Conservation (phyloP, 2,888 invertebrate genomes). For the Noctua janthina region DNA sequence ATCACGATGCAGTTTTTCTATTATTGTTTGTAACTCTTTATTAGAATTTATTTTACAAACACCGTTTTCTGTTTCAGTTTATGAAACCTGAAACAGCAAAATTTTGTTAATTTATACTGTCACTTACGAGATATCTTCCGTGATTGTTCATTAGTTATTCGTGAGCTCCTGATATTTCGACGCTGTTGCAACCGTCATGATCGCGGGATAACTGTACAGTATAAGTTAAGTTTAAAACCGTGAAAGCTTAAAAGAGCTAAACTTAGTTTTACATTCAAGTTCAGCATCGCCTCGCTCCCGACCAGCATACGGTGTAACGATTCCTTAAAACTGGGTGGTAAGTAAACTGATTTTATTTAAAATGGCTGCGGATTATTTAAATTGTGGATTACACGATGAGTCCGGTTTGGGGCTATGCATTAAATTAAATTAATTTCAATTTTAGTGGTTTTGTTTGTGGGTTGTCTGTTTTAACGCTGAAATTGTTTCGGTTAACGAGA, state of each 20-base stretch:
- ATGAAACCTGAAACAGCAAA: not conserved
- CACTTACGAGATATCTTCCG: no score
- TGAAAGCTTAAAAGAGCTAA: not conserved
- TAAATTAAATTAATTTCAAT: slow-evolving; percentile 36
- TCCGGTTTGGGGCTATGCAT: slow-evolving; percentile 18
- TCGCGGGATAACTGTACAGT: no score
- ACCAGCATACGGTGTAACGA: not conserved
- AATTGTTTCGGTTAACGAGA: not conserved
- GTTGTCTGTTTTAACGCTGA: not conserved
- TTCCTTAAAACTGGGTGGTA: slow-evolving; percentile 5
- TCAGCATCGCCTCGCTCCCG: not conserved
- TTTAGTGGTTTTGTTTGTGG: slow-evolving; percentile 34
- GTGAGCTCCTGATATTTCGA: no score
- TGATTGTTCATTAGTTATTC: no score
- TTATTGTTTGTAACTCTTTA: not conserved
- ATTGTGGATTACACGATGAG: slow-evolving; percentile 48
- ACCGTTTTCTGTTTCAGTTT: not conserved
- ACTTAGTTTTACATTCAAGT: not conserved
- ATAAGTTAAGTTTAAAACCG: no score
- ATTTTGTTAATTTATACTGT: no score
- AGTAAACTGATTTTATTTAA: slow-evolving; percentile 56
- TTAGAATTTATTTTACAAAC: not conserved
- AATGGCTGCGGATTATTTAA: slow-evolving; percentile 50
- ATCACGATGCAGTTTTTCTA: not conserved
- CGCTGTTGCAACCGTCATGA: no score